Evolutionary conservation across 1,140 invertebrate species (phyloP), one percentile per base, ranked within the genome.

Genomic region (Drosophila teissieri): DNA sequence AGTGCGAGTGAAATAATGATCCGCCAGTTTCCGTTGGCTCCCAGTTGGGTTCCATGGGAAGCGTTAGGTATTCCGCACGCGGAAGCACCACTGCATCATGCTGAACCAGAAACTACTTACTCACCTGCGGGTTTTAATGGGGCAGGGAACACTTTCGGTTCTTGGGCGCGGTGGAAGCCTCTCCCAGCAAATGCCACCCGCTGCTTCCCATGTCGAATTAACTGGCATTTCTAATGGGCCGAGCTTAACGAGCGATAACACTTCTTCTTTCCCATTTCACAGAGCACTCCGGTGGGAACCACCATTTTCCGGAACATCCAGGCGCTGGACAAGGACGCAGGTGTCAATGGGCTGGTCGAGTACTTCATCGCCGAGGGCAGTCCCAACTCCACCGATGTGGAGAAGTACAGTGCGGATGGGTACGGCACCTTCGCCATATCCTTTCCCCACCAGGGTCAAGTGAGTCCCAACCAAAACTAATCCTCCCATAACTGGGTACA

Each of bases 271-370:
- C 3, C 34, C 53, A 19, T 73, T 80, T 94, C 93, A 15, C 93
- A 98, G 97, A 93, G 97, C 64, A 96, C 96, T 40, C 96, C 97
- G 24, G 95, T 98, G 44, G 97, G 97, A 19, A 96, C 96, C 17
- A 97, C 96, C 1, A 95, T 98, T 62, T 98, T 97, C 92, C 95
- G 96, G 70, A 95, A 96, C 60, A 95, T 98, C n/a, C 94, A 95
- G 57, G 97, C 97, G 0, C 93, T 94, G 40, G 97, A 98, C 92
- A 95, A 95, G 11, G 97, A 98, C 91, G 95, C 96, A 1, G 97
- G 97, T 37, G 96, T 97, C 27, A 98, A 98, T 88, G 96, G 96
- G 45, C 94, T 97, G 12, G 95, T 97, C 0, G 97, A 98, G 83
- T 98, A 97, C 90, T 95, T 94, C 56, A 94, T 96, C 67, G 75